These are phyloP conservation scores for Holacanthella duospinosa DNA, from an alignment of 2,888 invertebrate species.

Conservation along the genomic window DNA sequence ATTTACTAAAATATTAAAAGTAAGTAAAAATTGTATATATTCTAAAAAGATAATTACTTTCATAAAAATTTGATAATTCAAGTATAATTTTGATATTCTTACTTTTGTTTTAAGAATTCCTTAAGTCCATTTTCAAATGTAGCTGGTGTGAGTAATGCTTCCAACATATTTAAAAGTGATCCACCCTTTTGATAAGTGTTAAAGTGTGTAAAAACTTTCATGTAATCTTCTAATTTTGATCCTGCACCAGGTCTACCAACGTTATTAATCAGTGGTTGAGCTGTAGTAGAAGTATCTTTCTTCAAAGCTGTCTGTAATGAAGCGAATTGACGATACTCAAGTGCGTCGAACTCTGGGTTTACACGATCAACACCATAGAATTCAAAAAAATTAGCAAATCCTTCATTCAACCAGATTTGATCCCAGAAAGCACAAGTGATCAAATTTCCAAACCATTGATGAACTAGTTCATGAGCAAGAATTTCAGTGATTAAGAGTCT, in stretches of 20 bases:
- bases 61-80: no score
- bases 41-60: no score
- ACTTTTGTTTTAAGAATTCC: neutral
- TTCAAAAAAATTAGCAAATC: slow-evolving; percentile 5
- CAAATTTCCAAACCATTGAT: slow-evolving; percentile 58
- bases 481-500: neutral
- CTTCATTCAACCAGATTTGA: slow-evolving; percentile 8
- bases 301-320: neutral
- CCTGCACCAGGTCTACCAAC: neutral
- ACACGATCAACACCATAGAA: neutral
- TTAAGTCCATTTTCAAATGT: neutral
- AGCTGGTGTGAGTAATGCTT: neutral
- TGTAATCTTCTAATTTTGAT: neutral
- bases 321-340: neutral
- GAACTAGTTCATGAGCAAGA: slow-evolving; percentile 57
- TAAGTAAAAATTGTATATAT: no score
- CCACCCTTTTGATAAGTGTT: slow-evolving; percentile 4
- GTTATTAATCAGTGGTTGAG: neutral
- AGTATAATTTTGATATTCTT: no score
- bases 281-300: neutral
- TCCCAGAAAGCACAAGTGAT: slow-evolving; percentile 8
- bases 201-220: neutral
- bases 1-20: slow-evolving; percentile 39
- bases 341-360: neutral
- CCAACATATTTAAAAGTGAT: slow-evolving; percentile 3